Conservation (phyloP, 2,113 vertebrate genomes). For the Dicaeum eximium region DNA sequence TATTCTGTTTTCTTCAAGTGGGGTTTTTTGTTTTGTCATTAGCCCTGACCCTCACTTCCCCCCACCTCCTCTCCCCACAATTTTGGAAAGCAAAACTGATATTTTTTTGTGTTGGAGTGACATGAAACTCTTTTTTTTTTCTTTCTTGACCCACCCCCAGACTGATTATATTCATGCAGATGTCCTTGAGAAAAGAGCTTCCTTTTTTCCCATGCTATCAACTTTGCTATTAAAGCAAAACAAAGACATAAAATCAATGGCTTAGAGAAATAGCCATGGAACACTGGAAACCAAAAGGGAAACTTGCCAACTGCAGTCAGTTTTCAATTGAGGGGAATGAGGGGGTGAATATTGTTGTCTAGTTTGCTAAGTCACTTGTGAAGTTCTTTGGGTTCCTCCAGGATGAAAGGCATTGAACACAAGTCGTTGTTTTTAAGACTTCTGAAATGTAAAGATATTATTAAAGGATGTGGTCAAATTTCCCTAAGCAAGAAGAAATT, state of each 20-base stretch:
- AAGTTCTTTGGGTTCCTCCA: not conserved
- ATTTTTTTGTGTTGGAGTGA: not conserved
- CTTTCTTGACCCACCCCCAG: not conserved
- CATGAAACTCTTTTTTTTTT: not conserved
- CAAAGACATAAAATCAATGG: constrained; percentile 5
- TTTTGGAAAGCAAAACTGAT: not conserved
- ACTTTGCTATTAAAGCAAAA: constrained; percentile 32
- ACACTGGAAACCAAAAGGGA: not conserved
- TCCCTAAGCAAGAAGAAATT: constrained; percentile 9
- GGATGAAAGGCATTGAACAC: not conserved
- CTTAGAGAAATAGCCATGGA: not conserved
- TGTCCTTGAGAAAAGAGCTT: not conserved
- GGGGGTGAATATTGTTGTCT: not conserved
- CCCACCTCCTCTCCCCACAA: fast-evolving
- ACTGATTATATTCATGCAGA: not conserved
- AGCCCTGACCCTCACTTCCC: fast-evolving
- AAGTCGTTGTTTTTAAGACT: constrained; percentile 21
- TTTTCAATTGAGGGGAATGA: not conserved
- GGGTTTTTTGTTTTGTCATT: fast-evolving
- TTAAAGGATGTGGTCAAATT: constrained; percentile 27
- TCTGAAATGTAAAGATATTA: not conserved
- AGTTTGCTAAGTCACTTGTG: constrained; percentile 20
- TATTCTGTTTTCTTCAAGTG: not conserved
- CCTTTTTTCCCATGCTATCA: not conserved
- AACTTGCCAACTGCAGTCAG: not conserved